Evolutionary conservation across 1,140 invertebrate genomes (phyloP).

Genomic region (Habropoda laboriosa): DNA sequence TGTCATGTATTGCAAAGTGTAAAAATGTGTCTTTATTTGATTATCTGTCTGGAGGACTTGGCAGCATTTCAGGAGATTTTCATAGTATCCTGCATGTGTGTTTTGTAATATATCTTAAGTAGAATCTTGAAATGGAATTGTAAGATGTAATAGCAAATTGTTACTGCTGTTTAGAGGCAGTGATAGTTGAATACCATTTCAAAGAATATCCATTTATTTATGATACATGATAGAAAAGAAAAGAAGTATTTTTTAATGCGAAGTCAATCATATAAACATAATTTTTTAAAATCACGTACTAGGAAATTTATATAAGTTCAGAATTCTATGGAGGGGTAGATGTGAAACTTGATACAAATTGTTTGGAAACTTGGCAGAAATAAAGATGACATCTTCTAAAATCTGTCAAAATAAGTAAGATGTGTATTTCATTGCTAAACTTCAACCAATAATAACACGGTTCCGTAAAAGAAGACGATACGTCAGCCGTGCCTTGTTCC

Average conservation of each 20-base stretch:
- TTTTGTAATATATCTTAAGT: conserved; percentile 54
- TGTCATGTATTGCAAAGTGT: conserved; percentile 16
- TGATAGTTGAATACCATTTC: conserved; percentile 41
- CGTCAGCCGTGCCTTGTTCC: conserved; percentile 59
- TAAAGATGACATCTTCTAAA: conserved; percentile 26
- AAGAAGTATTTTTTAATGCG: conserved; percentile 56
- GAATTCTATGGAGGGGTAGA: conserved; percentile 45
- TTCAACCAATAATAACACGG: conserved; percentile 40
- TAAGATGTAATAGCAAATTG: conserved; percentile 34
- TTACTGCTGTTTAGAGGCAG: conserved; percentile 20
- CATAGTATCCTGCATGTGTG: conserved; percentile 39
- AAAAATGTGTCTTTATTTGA: conserved; percentile 41
- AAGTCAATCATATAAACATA: conserved; percentile 50
- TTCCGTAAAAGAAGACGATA: conserved; percentile 44
- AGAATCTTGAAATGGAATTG: conserved; percentile 43
- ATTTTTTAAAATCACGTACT: conserved; percentile 56
- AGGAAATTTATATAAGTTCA: conserved; percentile 58
- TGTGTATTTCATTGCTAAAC: conserved; percentile 45
- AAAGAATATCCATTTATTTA: conserved; percentile 53
- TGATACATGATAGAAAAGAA: conserved; percentile 41
- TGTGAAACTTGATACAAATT: conserved; percentile 36
- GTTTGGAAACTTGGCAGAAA: conserved; percentile 39
- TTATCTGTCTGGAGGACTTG: conserved; percentile 44
- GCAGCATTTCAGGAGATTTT: conserved; percentile 43
- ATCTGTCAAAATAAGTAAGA: conserved; percentile 29